Base-by-base conservation (phyloP, 2,888 invertebrate genomes). In the Unio delphinus region DNA sequence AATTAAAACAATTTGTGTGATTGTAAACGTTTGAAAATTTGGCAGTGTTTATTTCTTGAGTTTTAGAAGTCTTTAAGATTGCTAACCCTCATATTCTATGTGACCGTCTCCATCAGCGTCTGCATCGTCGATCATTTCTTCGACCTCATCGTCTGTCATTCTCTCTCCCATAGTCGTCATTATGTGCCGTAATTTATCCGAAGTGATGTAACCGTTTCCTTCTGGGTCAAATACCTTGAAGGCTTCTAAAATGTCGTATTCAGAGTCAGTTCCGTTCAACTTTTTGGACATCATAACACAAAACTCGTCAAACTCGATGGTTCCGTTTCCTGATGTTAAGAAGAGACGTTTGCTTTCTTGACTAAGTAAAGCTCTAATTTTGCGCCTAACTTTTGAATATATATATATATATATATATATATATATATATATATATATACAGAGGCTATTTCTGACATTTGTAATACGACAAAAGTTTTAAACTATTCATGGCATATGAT, bases 141-240 rank as follows among this genome's bases (percentile, higher is more conserved):
- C 76, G 34, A 76, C 76, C 63, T 76, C 76, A 26, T 76, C 76
- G 58, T 76, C 76, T 6, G 74, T 72, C 75, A 75, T 73, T 55
- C 60, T 70, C n/a, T 75, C 75, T 15, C 75, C 75, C 45, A 66
- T 73, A 20, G 73, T 73, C 55, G 73, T 73, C 75, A 75, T 75
- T 63, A 75, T 73, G 57, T 75, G 73, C 20, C 75, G 75, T 18
- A 75, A 64, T 45, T 75, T 71, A 5, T 69, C 67, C 17, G 75
- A 58, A 60, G 69, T 30, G 23, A 75, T 75, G 65, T 75, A 75
- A 17, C 75, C 75, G 11, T 68, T 45, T 30, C 71, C 73, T 0
- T 73, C 67, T 20, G 61, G 64, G 55, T 75, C 75, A 65, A 75
- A 75, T 34, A 75, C 75, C 73, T 71, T 75, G 55, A 75, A 75